phyloP scores from a whole-genome alignment of 2,888 invertebrate species.

The Zaprionus bogoriensis region DNA sequence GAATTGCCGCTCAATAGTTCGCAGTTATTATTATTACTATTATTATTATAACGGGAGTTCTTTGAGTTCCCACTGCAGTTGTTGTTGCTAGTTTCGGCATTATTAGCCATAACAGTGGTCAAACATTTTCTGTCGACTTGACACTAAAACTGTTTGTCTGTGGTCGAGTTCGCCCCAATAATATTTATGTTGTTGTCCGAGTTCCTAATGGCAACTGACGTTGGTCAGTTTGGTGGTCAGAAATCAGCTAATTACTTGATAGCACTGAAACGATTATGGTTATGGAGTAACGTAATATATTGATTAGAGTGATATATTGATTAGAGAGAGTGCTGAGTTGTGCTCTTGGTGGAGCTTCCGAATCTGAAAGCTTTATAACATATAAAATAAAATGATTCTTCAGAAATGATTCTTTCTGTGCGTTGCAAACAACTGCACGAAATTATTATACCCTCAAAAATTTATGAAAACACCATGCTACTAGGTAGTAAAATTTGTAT shows the following conservation, averaged over 20 bases:
- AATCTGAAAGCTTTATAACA: no score
- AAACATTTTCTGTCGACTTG: constrained; percentile 65
- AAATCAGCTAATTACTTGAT: constrained; percentile 34
- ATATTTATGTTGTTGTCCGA: constrained; percentile 42
- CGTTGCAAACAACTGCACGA: no score
- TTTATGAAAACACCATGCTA: no score
- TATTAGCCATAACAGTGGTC: constrained; percentile 34
- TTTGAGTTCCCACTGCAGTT: constrained; percentile 12
- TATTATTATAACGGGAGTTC: constrained; percentile 26
- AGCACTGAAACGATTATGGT: neutral
- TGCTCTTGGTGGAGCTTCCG: no score
- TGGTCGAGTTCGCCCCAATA: constrained; percentile 18
- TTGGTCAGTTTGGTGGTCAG: constrained; percentile 28
- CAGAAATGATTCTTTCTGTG: no score
- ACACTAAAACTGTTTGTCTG: constrained; percentile 47
- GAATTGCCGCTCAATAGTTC: constrained; percentile 31
- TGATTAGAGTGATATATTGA: no score
- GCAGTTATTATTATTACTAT: constrained; percentile 4
- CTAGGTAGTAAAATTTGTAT: no score
- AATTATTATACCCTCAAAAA: no score
- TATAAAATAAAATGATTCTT: no score
- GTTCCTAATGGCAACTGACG: constrained; percentile 41
- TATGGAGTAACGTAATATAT: neutral
- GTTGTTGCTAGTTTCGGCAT: constrained; percentile 13
- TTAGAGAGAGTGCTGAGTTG: no score